Conservation (phyloP, 2,797 vertebrate genomes). For the Enteromius radiatus region DNA sequence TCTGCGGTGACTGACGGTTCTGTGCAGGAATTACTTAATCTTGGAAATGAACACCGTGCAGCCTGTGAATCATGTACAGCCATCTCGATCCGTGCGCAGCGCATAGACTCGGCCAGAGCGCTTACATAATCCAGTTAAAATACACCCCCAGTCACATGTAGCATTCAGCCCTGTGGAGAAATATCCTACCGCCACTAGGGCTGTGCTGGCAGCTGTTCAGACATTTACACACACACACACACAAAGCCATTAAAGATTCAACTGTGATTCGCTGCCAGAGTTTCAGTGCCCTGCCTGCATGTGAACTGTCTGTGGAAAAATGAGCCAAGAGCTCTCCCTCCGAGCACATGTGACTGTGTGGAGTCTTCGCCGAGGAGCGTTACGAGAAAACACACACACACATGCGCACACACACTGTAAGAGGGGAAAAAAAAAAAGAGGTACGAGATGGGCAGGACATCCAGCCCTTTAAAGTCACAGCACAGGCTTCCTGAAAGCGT, state of each 20-base stretch:
- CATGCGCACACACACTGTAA: slow-evolving; percentile 52
- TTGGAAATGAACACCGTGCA: slow-evolving; percentile 64
- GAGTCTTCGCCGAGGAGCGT: slow-evolving; percentile 54
- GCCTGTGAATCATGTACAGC: slow-evolving; percentile 75
- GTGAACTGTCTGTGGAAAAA: slow-evolving; percentile 74
- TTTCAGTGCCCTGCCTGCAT: slow-evolving; percentile 71
- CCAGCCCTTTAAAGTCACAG: slow-evolving; percentile 75
- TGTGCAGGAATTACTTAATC: slow-evolving; percentile 71
- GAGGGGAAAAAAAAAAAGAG: slow-evolving; percentile 57
- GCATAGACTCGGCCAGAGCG: slow-evolving; percentile 72
- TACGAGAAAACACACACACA: slow-evolving; percentile 15
- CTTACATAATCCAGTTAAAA: slow-evolving; percentile 85
- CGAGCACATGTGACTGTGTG: slow-evolving; percentile 74
- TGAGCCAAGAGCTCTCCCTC: slow-evolving; percentile 67
- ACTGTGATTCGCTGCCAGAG: slow-evolving; percentile 72
- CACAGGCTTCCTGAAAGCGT: slow-evolving; percentile 57
- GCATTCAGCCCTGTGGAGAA: slow-evolving; percentile 77
- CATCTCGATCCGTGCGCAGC: slow-evolving; percentile 74
- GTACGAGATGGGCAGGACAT: slow-evolving; percentile 54
- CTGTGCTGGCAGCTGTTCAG: slow-evolving; percentile 76
- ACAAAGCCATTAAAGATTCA: slow-evolving; percentile 65
- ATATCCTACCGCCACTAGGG: slow-evolving; percentile 76
- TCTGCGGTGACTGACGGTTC: slow-evolving; percentile 47
- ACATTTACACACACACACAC: slow-evolving; percentile 63
- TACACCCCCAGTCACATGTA: slow-evolving; percentile 83